Evolutionary conservation across 2,113 vertebrate genomes (phyloP).

Genomic region (Genyomyrus donnyi): DNA sequence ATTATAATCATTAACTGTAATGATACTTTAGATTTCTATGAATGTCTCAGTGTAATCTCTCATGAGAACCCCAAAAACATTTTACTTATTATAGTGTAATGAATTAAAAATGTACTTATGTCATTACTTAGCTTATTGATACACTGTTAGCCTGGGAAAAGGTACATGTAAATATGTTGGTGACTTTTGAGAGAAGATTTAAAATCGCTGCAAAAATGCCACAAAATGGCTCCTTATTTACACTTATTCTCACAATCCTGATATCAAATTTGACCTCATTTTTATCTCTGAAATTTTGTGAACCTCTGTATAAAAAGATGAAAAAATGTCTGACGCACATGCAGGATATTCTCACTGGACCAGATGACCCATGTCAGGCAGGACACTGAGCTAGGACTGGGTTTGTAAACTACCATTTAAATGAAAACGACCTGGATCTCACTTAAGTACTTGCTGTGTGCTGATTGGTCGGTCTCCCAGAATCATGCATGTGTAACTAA

Average conservation of each 20-base stretch:
- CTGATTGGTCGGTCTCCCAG: too few relatives aligned
- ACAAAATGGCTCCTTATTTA: background rate
- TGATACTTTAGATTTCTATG: background rate
- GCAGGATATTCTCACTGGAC: background rate
- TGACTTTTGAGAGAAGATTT: background rate
- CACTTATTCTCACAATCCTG: background rate
- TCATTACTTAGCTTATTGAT: background rate
- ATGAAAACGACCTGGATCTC: background rate
- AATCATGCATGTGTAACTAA: too few relatives aligned
- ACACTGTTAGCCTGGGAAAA: background rate
- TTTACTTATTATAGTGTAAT: background rate
- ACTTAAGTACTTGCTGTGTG: background rate
- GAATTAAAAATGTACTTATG: background rate
- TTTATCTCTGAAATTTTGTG: background rate
- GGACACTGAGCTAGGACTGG: background rate
- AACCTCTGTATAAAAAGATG: background rate
- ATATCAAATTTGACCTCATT: background rate
- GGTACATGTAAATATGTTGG: background rate
- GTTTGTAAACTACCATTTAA: background rate
- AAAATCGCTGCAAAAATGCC: background rate
- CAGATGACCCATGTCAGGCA: background rate
- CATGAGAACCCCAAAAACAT: background rate
- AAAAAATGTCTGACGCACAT: background rate
- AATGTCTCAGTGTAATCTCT: background rate
- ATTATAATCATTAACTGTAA: conserved; percentile 6